Evolutionary conservation across 2,113 vertebrate genomes (phyloP).

Genomic region (Chrysemys picta): DNA sequence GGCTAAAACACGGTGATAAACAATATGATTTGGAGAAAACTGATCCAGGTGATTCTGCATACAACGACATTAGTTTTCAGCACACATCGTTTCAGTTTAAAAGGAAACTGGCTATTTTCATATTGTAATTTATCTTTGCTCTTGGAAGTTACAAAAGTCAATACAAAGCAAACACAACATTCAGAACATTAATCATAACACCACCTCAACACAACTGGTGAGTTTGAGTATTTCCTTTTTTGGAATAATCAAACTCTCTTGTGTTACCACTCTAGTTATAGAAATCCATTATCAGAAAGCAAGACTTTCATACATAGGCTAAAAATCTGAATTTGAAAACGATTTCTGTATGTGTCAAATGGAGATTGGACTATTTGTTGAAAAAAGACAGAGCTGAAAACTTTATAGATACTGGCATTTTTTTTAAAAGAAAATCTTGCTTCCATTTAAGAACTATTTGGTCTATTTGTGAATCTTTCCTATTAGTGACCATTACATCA

Average conservation of each 20-base stretch:
- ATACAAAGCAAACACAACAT: background rate
- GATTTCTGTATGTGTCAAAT: background rate
- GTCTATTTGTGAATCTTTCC: background rate
- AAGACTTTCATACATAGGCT: fast-evolving
- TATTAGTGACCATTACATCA: background rate
- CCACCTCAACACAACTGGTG: fast-evolving
- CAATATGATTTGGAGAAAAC: fast-evolving
- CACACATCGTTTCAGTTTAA: background rate
- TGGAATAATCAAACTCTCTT: fast-evolving
- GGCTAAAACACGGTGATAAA: fast-evolving
- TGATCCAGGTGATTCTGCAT: fast-evolving
- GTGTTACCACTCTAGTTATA: background rate
- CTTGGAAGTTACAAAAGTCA: background rate
- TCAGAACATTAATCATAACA: background rate
- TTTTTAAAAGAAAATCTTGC: background rate
- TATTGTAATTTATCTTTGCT: background rate
- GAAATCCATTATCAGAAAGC: fast-evolving
- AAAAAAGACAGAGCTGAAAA: background rate
- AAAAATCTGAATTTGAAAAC: background rate
- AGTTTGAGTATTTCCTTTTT: background rate
- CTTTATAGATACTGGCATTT: background rate
- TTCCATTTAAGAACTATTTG: fast-evolving
- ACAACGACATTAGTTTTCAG: background rate
- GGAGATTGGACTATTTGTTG: background rate
- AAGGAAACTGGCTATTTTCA: background rate